phyloP scores from a whole-genome alignment of 1,140 invertebrate genomes.

The Cecropterus lyciades region DNA sequence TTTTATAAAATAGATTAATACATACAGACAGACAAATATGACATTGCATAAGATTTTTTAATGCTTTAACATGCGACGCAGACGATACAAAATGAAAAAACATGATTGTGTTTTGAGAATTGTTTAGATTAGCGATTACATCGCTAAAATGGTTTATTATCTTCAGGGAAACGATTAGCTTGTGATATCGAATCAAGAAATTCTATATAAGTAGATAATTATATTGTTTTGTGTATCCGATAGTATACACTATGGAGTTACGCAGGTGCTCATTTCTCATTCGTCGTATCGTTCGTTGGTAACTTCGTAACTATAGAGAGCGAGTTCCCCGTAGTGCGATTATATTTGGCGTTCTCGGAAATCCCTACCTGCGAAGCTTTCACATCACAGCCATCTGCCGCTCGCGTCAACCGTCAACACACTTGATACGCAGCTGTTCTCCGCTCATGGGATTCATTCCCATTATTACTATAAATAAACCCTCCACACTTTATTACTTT shows the following conservation, averaged over 20 bases:
- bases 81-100: background rate
- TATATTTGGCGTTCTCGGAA: slow-evolving; percentile 82
- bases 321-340: slow-evolving; percentile 75
- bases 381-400: slow-evolving; percentile 74
- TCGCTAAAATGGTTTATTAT: background rate
- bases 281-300: slow-evolving; percentile 44
- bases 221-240: slow-evolving; percentile 7
- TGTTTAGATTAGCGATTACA: slow-evolving; percentile 15
- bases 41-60: background rate
- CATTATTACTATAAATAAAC: slow-evolving; percentile 31
- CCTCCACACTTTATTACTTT: slow-evolving; percentile 21
- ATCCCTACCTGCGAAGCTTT: slow-evolving; percentile 79
- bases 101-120: slow-evolving; percentile 9
- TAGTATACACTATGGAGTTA: background rate
- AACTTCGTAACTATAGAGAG: slow-evolving; percentile 58
- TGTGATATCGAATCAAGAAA: slow-evolving; percentile 4
- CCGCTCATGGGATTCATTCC: slow-evolving; percentile 29
- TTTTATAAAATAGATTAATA: no score
- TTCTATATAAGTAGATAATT: background rate
- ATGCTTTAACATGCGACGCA: background rate
- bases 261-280: slow-evolving; percentile 60
- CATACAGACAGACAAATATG: no score
- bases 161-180: slow-evolving; percentile 17
- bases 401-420: slow-evolving; percentile 48
- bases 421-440: slow-evolving; percentile 51